phyloP scores from a whole-genome alignment of 2,113 vertebrate species.

The Peromyscus leucopus region DNA sequence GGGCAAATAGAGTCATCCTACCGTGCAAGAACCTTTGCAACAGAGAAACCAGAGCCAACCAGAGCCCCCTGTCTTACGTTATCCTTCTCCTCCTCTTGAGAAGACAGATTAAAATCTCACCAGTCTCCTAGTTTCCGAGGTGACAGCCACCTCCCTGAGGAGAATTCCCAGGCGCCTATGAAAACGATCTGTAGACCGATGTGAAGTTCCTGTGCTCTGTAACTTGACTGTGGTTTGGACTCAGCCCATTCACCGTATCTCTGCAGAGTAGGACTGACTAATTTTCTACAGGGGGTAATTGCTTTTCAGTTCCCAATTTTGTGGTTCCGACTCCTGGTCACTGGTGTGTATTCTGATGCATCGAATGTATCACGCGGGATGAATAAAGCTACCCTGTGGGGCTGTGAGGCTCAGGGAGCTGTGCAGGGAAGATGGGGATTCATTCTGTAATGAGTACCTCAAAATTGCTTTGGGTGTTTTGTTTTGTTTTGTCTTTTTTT shows the following conservation, averaged over 20 bases:
- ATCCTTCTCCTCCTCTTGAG: not conserved
- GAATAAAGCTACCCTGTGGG: not conserved
- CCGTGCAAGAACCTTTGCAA: not conserved
- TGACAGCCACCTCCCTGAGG: not conserved
- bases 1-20: not conserved
- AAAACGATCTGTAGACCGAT: not conserved
- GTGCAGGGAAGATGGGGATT: not conserved
- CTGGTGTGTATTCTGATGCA: not conserved
- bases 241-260: not conserved
- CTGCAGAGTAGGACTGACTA: not conserved
- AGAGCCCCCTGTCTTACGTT: not conserved
- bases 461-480: not conserved
- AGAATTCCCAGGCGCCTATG: not conserved
- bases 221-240: constrained; percentile 5
- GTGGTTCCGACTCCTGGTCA: constrained; percentile 1
- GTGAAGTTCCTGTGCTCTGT: not conserved
- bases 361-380: not conserved
- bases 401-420: not conserved
- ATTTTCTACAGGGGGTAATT: not conserved
- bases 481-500: not conserved
- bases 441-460: not conserved
- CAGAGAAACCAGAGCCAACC: not conserved
- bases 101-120: not conserved
- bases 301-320: not conserved
- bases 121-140: not conserved